Base-by-base conservation (phyloP, 2,888 invertebrate species). In the Opisthograptis luteolata region DNA sequence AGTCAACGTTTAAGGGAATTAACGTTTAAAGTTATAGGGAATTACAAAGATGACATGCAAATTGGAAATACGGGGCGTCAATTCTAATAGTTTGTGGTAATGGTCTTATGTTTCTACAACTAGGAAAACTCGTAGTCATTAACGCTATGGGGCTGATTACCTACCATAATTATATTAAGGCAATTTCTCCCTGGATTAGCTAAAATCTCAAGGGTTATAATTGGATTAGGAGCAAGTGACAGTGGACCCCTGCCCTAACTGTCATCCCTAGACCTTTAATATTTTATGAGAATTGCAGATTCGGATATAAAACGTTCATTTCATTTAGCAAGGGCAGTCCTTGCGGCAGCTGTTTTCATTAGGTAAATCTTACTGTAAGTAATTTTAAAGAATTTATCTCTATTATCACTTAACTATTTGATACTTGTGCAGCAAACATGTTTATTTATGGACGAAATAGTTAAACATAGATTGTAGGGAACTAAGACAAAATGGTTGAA, bases 171-270 rank as follows among this genome's bases (percentile, higher is more conserved):
- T 58, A 59, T 60, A 64, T 57, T 61, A 49, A 49, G 54, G 48
- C 53, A 40, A 53, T 52, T 42, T 58, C 55, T 55, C 58, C 51
- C 44, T 35, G 62, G 56, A 59, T 68, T 63, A 60, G 44, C 59
- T 36, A 53, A 66, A 73, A 69, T 68, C 68, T 68, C 64, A 62
- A 66, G 64, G 64, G 67, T 56, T 67, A 68, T 73, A 76, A 79
- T 77, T 76, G 70, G 66, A 74, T 77, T 66, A 70, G 54, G 43
- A 55, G 62, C 49, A 44, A 44, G 41, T 58, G 64, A 55, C 55
- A 58, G 58, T 58, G 44, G 51, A 39, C 50, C 47, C 53, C 36
- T 13, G 35, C 40, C 53, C 56, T 17, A 27, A 41, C 55, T 61
- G 64, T 60, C 64, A 64, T 55, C 62, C 62, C 62, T 58, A 55